phyloP scores from a whole-genome alignment of 2,113 vertebrate species.

The Poeciliopsis turrubarensis region DNA sequence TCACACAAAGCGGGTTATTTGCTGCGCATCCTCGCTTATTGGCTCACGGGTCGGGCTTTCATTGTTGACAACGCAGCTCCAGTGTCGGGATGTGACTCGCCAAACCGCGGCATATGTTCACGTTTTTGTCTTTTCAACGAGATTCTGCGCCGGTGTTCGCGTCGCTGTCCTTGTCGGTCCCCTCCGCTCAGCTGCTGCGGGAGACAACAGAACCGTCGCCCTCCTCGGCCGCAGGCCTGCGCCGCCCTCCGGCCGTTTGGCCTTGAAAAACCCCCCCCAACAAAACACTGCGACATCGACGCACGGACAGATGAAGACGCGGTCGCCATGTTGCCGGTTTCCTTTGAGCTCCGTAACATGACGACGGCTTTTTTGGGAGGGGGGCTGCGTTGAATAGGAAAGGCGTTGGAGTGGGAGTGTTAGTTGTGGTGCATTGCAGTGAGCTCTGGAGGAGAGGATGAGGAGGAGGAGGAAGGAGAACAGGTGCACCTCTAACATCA shows the following conservation, averaged over 20 bases:
- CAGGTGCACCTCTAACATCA: constrained; percentile 52
- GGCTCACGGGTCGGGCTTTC: constrained; percentile 30
- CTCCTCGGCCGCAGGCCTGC: constrained; percentile 33
- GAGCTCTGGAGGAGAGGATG: constrained; percentile 43
- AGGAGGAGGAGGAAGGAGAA: constrained; percentile 24
- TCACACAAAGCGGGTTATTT: neutral
- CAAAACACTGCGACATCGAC: neutral
- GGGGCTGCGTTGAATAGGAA: neutral
- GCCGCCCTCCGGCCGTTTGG: neutral
- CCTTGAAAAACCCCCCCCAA: too few relatives aligned
- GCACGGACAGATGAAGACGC: fast-evolving
- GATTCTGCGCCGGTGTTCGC: neutral
- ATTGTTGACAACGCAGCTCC: constrained; percentile 50
- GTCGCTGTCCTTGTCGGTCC: constrained; percentile 54
- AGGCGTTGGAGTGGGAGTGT: constrained; percentile 9
- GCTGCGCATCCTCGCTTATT: constrained; percentile 14
- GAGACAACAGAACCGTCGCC: neutral
- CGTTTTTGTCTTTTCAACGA: neutral
- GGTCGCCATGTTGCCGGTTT: neutral
- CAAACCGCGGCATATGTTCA: too few relatives aligned
- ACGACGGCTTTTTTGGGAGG: neutral
- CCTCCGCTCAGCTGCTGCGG: constrained; percentile 63
- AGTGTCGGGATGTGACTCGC: neutral
- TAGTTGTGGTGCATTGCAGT: constrained; percentile 83
- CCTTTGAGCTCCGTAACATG: neutral